Evolutionary conservation across 2,113 vertebrate genomes (phyloP), one percentile per base, ranked within the genome.

Genomic region (Zosterops borbonicus): DNA sequence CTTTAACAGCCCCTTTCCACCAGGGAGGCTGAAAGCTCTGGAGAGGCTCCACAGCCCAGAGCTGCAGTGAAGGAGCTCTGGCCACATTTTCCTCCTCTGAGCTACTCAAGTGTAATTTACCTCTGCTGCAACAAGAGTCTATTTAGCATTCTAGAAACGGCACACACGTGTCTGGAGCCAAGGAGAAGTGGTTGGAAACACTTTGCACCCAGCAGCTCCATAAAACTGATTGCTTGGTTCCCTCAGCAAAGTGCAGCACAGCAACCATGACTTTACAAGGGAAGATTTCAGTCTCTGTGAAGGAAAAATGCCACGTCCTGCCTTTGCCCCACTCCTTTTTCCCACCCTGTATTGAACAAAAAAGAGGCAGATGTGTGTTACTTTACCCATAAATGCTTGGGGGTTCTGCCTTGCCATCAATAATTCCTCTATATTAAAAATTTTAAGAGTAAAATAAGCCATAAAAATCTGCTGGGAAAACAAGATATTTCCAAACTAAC

Each of bases 311-410:
- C 55, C 80, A 74, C 0, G 0, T 69, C 59, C 80, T 56, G 24
- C 21, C 55, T 0, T 15, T 5, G 23, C 0, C 0, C 0, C 9
- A 4, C 22, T 29, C 58, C 50, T 52, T 22, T 68, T 52, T 6
- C 20, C 63, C 46, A 41, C 6, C 23, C 22, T 35, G 5, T 13
- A 46, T 63, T 28, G 37, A 69, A 53, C 33, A 82, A 59, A 82
- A 25, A 22, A 63, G 19, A 3, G 12, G 27, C 8, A 56, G n/a
- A 15, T 46, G 23, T 0, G 15, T 27, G 47, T 62, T 60, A 16
- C n/a, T 69, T 83, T 5, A 73, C 9, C 49, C 8, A 1, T 15
- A 41, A 22, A 0, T 64, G 23, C 44, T 31, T 8, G 22, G 20
- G 20, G 24, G 17, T 28, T 65, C 11, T 2, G 1, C 19, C n/a